Evolutionary conservation across 2,113 vertebrate species (phyloP).

Genomic region (Calonectris borealis): DNA sequence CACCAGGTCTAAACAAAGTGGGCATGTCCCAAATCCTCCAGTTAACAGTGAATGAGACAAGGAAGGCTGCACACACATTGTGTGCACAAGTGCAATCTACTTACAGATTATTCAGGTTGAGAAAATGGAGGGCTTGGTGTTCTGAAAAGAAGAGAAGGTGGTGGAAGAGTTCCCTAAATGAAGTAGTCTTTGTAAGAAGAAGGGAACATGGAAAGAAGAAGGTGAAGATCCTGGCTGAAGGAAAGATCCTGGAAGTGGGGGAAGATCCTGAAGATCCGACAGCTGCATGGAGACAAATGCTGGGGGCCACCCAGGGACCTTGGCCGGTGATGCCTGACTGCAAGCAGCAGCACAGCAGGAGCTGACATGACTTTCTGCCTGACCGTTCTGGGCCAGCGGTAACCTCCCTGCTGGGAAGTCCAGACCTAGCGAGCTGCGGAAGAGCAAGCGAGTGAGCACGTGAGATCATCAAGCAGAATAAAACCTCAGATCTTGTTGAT

Average conservation of each 20-base stretch:
- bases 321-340: not conserved
- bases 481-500: not conserved
- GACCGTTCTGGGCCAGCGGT: not conserved
- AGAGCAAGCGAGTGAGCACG: fast-evolving
- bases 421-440: no score
- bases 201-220: not conserved
- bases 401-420: not conserved
- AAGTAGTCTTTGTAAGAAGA: not conserved
- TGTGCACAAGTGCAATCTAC: no score
- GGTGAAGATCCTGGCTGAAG: not conserved
- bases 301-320: not conserved
- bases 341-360: not conserved
- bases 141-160: not conserved
- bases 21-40: not conserved
- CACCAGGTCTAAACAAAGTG: not conserved
- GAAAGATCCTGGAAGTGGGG: not conserved
- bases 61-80: not conserved
- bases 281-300: not conserved
- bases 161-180: not conserved
- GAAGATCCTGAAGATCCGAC: not conserved
- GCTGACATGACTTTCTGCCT: not conserved
- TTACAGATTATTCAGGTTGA: not conserved
- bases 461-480: not conserved
- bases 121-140: not conserved
- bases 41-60: not conserved